A percentile compares a stretch with the other conserved stretches of the same genome.
These are phyloP conservation scores for Hormaphis cornu DNA, from an alignment of 1,140 invertebrate genomes.

Conservation along the genomic window DNA sequence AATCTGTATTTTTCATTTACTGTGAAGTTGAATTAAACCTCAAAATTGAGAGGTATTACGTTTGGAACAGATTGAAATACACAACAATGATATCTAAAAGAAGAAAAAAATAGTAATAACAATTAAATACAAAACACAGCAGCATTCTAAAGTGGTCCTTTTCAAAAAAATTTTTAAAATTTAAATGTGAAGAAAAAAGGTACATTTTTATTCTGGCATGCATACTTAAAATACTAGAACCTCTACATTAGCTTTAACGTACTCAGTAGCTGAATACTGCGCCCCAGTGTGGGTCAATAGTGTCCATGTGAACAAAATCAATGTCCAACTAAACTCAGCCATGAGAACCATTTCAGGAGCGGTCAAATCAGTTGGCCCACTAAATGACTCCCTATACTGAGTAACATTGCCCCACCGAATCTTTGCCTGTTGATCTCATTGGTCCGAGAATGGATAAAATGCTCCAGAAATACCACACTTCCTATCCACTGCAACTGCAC, in stretches of 20 bases:
- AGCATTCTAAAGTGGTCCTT: not conserved
- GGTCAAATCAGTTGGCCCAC: not conserved
- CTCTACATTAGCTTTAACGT: not conserved
- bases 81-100: slow-evolving; percentile 2
- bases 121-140: not conserved
- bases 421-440: not conserved
- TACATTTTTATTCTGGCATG: too few relatives aligned
- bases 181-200: too few relatives aligned
- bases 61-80: not conserved
- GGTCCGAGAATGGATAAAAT: not conserved
- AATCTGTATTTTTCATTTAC: not conserved
- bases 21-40: not conserved
- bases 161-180: too few relatives aligned
- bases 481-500: not conserved
- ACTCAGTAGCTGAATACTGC: not conserved
- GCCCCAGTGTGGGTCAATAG: not conserved
- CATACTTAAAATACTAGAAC: too few relatives aligned
- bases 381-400: not conserved
- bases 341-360: not conserved
- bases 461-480: not conserved
- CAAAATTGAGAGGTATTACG: not conserved
- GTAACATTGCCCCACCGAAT: not conserved
- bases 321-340: slow-evolving; percentile 7
- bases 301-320: not conserved
- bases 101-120: not conserved